Conservation (phyloP, 2,888 invertebrate genomes). For the Onchidella celtica region DNA sequence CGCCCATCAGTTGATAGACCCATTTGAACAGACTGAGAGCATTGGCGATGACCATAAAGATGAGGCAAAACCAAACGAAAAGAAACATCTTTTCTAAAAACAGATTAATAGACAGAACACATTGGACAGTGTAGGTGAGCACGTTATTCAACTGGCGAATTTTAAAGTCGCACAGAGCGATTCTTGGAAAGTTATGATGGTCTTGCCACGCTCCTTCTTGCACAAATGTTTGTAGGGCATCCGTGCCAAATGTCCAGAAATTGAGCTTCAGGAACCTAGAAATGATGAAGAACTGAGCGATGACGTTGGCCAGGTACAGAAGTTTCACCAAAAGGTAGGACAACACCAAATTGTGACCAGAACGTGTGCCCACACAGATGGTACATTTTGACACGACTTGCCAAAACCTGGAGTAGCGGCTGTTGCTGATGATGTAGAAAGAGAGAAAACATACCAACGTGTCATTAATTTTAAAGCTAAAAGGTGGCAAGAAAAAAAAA, state of each 20-base stretch:
- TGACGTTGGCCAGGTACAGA: constrained; percentile 45
- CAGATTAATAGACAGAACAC: constrained; percentile 72
- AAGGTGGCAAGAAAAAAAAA: too few species aligned
- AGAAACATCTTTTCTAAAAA: constrained; percentile 76
- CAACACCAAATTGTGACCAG: constrained; percentile 37
- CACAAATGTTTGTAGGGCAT: constrained; percentile 1
- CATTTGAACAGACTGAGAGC: constrained; percentile 51
- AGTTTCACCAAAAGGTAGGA: constrained; percentile 49
- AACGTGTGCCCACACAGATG: constrained; percentile 36
- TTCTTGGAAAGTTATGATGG: constrained; percentile 56
- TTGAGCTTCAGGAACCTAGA: constrained; percentile 48
- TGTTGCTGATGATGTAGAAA: not conserved
- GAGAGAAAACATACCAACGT: too few species aligned
- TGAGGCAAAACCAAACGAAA: constrained; percentile 74
- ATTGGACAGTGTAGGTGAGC: constrained; percentile 69
- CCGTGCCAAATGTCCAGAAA: constrained; percentile 47
- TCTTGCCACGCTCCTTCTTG: constrained; percentile 51
- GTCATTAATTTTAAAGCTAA: too few species aligned
- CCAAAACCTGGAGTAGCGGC: not conserved
- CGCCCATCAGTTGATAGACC: constrained; percentile 44
- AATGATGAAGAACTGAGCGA: constrained; percentile 51
- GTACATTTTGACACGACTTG: constrained; percentile 54
- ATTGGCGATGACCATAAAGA: constrained; percentile 59
- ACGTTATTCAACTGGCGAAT: constrained; percentile 71
- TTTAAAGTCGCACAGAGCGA: constrained; percentile 73